These are phyloP conservation scores for Sminthurides bifidus DNA, from an alignment of 1,140 invertebrate genomes.

Conservation along the genomic window DNA sequence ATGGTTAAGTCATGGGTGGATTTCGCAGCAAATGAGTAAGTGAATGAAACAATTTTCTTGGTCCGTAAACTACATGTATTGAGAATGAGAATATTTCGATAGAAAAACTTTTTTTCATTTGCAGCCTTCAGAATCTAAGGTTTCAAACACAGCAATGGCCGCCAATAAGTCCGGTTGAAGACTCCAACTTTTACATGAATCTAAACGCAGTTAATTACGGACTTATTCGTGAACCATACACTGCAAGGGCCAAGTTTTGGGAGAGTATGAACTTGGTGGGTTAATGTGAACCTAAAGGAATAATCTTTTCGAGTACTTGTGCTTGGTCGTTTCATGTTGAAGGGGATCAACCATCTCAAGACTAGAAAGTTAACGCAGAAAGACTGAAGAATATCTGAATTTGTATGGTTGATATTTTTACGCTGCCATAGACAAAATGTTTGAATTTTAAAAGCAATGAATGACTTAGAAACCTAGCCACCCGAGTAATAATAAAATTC, in stretches of 20 bases:
- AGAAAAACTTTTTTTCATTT: background rate
- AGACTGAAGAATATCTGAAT: too few relatives aligned
- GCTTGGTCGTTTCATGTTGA: too few relatives aligned
- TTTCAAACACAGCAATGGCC: background rate
- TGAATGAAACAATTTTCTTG: background rate
- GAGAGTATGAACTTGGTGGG: background rate
- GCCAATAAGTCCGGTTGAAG: background rate
- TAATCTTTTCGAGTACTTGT: too few relatives aligned
- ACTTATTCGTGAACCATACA: background rate
- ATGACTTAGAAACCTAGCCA: too few relatives aligned
- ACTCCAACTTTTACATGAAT: background rate
- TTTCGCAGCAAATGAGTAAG: slow-evolving; percentile 16
- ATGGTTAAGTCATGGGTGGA: slow-evolving; percentile 13
- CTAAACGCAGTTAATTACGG: background rate
- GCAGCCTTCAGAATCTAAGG: background rate
- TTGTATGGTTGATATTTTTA: too few relatives aligned
- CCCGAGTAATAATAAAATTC: too few relatives aligned
- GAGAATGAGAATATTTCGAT: background rate
- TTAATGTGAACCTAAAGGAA: too few relatives aligned
- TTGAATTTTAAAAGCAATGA: too few relatives aligned
- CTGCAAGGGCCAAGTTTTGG: background rate
- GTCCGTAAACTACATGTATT: background rate
- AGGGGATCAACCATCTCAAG: too few relatives aligned
- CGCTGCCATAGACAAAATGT: too few relatives aligned
- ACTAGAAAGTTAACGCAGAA: too few relatives aligned